Evolutionary conservation across 2,888 invertebrate species (phyloP).

Genomic region (Taphrorychus bicolor): DNA sequence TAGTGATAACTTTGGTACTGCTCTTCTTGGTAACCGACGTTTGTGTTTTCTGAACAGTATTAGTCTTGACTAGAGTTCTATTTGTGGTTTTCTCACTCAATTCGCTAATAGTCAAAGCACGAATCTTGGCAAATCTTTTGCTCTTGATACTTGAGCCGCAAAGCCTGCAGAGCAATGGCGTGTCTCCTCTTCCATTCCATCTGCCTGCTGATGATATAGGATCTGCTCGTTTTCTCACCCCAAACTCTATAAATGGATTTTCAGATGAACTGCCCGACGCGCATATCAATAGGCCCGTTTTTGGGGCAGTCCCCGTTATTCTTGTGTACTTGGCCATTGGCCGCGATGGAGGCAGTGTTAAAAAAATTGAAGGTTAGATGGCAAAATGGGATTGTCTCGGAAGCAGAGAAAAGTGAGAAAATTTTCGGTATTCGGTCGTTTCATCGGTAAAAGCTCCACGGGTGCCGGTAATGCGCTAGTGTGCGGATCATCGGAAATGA

Average conservation of each 20-base stretch:
- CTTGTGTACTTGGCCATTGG: conserved; percentile 56
- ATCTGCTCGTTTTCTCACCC: conserved; percentile 67
- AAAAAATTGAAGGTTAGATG: conserved; percentile 77
- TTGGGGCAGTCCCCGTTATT: conserved; percentile 54
- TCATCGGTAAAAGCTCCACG: conserved; percentile 69
- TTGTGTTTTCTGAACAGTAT: conserved; percentile 60
- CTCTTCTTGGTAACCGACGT: conserved; percentile 53
- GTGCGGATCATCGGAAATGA: conserved; percentile 56
- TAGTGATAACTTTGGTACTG: conserved; percentile 53
- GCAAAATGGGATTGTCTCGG: conserved; percentile 76
- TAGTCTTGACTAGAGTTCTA: conserved; percentile 61
- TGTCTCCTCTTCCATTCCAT: conserved; percentile 59
- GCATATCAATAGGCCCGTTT: conserved; percentile 54
- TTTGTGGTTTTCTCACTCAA: conserved; percentile 58
- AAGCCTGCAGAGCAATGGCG: conserved; percentile 61
- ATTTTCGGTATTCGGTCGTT: conserved; percentile 83
- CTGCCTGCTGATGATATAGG: conserved; percentile 59
- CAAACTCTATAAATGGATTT: conserved; percentile 62
- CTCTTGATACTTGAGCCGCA: conserved; percentile 68
- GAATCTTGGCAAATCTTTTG: conserved; percentile 67
- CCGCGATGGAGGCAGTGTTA: conserved; percentile 61
- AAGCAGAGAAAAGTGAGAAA: conserved; percentile 86
- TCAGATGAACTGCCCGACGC: conserved; percentile 51
- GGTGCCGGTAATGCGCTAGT: conserved; percentile 59
- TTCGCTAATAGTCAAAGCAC: conserved; percentile 60